Percentiles rank a stretch among this genome's conserved stretches.
Conservation (phyloP, 2,888 invertebrate genomes). For the Callosobruchus maculatus region DNA sequence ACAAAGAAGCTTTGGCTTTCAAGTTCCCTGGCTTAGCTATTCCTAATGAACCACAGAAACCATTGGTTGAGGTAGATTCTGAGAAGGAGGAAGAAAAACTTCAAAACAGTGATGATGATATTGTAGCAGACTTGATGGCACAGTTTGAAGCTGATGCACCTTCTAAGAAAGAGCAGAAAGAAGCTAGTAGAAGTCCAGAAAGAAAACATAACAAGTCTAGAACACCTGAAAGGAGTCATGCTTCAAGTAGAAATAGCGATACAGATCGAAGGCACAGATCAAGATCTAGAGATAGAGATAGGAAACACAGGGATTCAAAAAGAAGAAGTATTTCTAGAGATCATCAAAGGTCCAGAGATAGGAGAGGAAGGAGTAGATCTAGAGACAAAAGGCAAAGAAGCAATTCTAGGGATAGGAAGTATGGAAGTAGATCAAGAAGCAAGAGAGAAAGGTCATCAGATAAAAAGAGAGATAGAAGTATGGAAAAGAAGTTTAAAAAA, state of each 20-base stretch:
- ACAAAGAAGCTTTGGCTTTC: slow-evolving; percentile 56
- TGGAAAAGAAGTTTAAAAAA: slow-evolving; percentile 27
- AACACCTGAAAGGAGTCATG: slow-evolving; percentile 20
- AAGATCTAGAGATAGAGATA: slow-evolving; percentile 22
- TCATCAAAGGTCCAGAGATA: slow-evolving; percentile 14
- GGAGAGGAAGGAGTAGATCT: slow-evolving; percentile 34
- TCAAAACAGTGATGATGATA: slow-evolving; percentile 42
- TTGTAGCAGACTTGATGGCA: slow-evolving; percentile 80
- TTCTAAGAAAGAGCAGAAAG: slow-evolving; percentile 46
- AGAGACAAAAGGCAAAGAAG: slow-evolving; percentile 36
- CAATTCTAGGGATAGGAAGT: slow-evolving; percentile 25
- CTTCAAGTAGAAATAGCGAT: slow-evolving; percentile 37
- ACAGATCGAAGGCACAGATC: slow-evolving; percentile 36
- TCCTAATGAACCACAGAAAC: slow-evolving; percentile 66
- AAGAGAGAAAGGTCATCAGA: slow-evolving; percentile 21
- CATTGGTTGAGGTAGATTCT: slow-evolving; percentile 44
- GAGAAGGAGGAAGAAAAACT: slow-evolving; percentile 30
- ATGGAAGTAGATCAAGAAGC: slow-evolving; percentile 27
- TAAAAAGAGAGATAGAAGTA: slow-evolving; percentile 23
- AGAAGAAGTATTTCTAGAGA: slow-evolving; percentile 23
- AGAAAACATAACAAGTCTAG: slow-evolving; percentile 33
- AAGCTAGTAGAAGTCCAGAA: slow-evolving; percentile 12
- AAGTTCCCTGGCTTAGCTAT: slow-evolving; percentile 81
- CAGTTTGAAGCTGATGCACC: slow-evolving; percentile 83
- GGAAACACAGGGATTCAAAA: slow-evolving; percentile 6